These are phyloP conservation scores for Sinohyriopsis cumingii DNA, from an alignment of 2,888 invertebrate genomes.

Conservation along the genomic window DNA sequence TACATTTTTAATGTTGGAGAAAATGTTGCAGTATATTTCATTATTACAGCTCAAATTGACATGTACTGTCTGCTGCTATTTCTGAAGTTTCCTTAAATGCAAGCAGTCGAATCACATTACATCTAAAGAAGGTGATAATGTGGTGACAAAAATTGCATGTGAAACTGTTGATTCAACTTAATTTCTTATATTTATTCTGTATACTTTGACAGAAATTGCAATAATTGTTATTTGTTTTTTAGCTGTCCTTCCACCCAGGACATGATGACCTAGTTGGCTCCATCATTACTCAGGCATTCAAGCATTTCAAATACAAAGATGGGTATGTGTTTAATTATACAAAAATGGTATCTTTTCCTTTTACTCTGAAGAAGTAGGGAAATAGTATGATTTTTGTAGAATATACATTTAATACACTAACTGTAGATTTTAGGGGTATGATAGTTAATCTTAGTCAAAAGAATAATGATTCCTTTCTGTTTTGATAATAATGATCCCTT, in stretches of 20 bases:
- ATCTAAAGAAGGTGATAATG: not conserved
- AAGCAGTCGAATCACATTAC: not conserved
- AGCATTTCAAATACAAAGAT: slow-evolving; percentile 97
- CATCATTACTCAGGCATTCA: slow-evolving; percentile 96
- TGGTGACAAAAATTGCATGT: not conserved
- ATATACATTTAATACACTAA: too few relatives aligned
- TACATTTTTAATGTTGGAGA: too few relatives aligned
- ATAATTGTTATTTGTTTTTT: slow-evolving; percentile 11
- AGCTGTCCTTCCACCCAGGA: slow-evolving; percentile 94
- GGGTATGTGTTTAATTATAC: slow-evolving; percentile 77
- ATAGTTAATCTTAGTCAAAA: too few relatives aligned
- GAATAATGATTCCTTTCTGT: too few relatives aligned
- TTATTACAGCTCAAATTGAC: too few relatives aligned
- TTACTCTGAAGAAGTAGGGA: too few relatives aligned
- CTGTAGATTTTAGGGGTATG: too few relatives aligned
- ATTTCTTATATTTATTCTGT: not conserved
- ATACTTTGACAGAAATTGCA: not conserved
- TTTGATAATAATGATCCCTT: too few relatives aligned
- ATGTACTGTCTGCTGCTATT: too few relatives aligned
- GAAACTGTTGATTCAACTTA: not conserved
- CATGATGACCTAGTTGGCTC: slow-evolving; percentile 95
- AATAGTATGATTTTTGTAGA: too few relatives aligned
- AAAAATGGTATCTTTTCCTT: not conserved
- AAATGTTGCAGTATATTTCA: too few relatives aligned
- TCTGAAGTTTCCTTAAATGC: not conserved